A percentile compares a stretch with the other conserved stretches of the same genome.
Conservation (phyloP, 2,797 vertebrate genomes). For the Astyanax mexicanus region DNA sequence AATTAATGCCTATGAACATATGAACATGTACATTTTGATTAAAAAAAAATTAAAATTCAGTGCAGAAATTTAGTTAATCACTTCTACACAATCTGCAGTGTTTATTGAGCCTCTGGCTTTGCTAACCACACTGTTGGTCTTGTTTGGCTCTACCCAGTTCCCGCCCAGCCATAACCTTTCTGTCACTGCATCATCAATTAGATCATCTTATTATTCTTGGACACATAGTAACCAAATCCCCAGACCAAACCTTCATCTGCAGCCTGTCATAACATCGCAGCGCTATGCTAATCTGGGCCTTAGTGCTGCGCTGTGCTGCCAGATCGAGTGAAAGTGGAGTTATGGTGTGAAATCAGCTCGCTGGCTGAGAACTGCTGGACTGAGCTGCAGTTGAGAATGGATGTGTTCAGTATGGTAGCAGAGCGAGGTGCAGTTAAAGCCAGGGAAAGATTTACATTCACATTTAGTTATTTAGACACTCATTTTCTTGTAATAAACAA, state of each 20-base stretch:
- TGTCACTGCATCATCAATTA: conserved; percentile 29
- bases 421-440: not conserved
- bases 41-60: no score
- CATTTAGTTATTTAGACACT: no score
- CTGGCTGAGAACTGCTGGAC: not conserved
- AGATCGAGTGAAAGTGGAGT: not conserved
- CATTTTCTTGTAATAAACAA: no score
- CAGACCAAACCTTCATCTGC: conserved; percentile 1
- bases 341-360: not conserved
- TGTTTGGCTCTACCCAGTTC: not conserved
- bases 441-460: not conserved
- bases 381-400: not conserved
- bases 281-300: not conserved
- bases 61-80: not conserved
- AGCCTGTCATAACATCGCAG: conserved; percentile 21
- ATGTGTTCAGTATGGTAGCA: not conserved
- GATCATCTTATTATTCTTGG: conserved; percentile 22
- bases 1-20: no score
- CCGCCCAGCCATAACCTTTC: conserved; percentile 19
- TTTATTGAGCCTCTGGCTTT: not conserved
- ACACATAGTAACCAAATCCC: conserved; percentile 23
- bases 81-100: not conserved
- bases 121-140: not conserved
- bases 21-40: no score
- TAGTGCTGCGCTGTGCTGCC: not conserved